These are phyloP conservation scores for Alosa alosa DNA, from an alignment of 2,113 vertebrate genomes.

Conservation along the genomic window DNA sequence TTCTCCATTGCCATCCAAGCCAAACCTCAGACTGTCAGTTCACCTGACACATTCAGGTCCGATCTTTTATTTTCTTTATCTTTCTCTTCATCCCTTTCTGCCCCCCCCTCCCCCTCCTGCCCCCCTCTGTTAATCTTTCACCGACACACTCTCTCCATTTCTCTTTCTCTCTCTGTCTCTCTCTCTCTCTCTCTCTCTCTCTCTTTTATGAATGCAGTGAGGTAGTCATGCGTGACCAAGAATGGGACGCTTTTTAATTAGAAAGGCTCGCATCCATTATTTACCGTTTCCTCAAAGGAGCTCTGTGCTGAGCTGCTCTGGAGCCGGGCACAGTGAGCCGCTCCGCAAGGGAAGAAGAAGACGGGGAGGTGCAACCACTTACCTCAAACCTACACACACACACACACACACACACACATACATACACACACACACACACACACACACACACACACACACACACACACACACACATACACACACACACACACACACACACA, in stretches of 20 bases:
- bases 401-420: not conserved
- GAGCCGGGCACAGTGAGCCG: not conserved
- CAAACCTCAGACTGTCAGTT: not conserved
- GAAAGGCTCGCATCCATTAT: constrained; percentile 55
- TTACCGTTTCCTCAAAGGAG: constrained; percentile 63
- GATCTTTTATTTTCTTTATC: not conserved
- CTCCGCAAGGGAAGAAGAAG: not conserved
- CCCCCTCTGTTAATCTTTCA: not conserved
- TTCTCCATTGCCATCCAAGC: not conserved
- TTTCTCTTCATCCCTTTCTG: not conserved
- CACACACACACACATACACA: too few relatives aligned
- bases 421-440: not conserved
- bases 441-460: not conserved
- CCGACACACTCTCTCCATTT: not conserved
- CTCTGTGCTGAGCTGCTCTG: constrained; percentile 33
- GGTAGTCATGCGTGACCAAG: constrained; percentile 62
- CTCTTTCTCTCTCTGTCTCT: not conserved
- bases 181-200: not conserved
- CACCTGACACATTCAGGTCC: not conserved
- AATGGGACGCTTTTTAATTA: constrained; percentile 70
- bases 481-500: too few relatives aligned
- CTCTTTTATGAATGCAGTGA: constrained; percentile 56
- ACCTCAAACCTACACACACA: not conserved
- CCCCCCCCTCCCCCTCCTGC: not conserved
- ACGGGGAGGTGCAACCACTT: not conserved